Evolutionary conservation across 2,888 invertebrate genomes (phyloP).

Genomic region (Leptinotarsa rubiginosa): DNA sequence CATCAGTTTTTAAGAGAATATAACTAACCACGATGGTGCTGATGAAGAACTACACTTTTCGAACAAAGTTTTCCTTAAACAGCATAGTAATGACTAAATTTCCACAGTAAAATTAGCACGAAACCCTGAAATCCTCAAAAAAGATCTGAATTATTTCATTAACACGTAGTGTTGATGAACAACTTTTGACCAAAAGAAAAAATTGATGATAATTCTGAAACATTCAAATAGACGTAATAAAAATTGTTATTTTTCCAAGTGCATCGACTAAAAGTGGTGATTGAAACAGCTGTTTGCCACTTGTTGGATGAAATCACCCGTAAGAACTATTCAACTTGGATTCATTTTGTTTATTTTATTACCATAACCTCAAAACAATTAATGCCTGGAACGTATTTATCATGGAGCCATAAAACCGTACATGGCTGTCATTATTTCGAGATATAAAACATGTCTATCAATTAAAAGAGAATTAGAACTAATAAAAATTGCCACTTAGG

Average conservation of each 20-base stretch:
- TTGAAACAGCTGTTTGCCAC: not conserved
- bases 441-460: constrained; percentile 35
- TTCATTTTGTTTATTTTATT: constrained; percentile 3
- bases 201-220: too few relatives aligned
- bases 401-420: constrained; percentile 15
- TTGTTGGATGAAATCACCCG: not conserved
- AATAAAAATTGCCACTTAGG: constrained; percentile 30
- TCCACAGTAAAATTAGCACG: too few relatives aligned
- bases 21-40: too few relatives aligned
- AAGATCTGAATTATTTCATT: too few relatives aligned
- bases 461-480: constrained; percentile 30
- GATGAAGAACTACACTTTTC: too few relatives aligned
- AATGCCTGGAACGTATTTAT: constrained; percentile 9
- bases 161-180: too few relatives aligned
- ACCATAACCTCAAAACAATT: constrained; percentile 20
- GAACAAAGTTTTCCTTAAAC: too few relatives aligned
- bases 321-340: not conserved
- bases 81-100: too few relatives aligned
- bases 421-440: constrained; percentile 15
- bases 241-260: not conserved
- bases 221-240: not conserved
- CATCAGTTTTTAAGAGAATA: too few relatives aligned
- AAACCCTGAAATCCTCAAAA: too few relatives aligned
- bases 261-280: not conserved
- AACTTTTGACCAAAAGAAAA: too few relatives aligned